Percentiles rank a stretch among this genome's conserved stretches.
These are phyloP conservation scores for Onychorhynchus coronatus DNA, from an alignment of 2,113 vertebrate species.

Conservation along the genomic window DNA sequence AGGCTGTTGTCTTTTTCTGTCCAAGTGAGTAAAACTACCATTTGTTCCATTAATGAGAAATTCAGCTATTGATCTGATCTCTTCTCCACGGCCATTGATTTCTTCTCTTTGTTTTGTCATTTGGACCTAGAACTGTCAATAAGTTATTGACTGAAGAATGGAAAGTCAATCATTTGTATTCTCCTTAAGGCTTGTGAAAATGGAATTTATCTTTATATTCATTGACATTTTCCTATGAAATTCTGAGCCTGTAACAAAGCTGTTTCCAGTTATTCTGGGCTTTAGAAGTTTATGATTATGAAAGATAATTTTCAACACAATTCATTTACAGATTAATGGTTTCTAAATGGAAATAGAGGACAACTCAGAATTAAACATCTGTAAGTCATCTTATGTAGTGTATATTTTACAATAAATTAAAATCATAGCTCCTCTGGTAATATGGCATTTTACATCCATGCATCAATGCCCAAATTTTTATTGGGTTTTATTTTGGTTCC, in stretches of 20 bases:
- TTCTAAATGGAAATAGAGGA: neutral
- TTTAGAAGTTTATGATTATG: neutral
- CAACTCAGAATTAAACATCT: neutral
- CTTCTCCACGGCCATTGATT: constrained; percentile 29
- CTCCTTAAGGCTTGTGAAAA: constrained; percentile 9
- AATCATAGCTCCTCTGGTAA: neutral
- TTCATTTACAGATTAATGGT: neutral
- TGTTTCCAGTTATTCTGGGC: neutral
- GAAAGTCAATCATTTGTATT: constrained; percentile 59
- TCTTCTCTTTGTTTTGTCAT: constrained; percentile 39
- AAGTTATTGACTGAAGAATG: constrained; percentile 53
- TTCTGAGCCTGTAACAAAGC: neutral
- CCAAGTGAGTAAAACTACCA: constrained; percentile 66
- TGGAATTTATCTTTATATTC: constrained; percentile 18
- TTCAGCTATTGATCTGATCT: constrained; percentile 63
- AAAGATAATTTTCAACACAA: neutral
- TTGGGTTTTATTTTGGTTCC: neutral
- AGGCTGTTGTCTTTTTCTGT: constrained; percentile 23
- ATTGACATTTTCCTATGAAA: neutral
- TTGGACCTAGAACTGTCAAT: constrained; percentile 40
- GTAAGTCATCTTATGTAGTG: neutral
- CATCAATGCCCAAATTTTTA: neutral
- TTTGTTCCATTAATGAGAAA: constrained; percentile 57
- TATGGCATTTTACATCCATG: neutral
- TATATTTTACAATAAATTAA: neutral